A percentile compares a stretch with the other conserved stretches of the same genome.
phyloP scores from a whole-genome alignment of 2,888 invertebrate species.

The Limnephilus lunatus region DNA sequence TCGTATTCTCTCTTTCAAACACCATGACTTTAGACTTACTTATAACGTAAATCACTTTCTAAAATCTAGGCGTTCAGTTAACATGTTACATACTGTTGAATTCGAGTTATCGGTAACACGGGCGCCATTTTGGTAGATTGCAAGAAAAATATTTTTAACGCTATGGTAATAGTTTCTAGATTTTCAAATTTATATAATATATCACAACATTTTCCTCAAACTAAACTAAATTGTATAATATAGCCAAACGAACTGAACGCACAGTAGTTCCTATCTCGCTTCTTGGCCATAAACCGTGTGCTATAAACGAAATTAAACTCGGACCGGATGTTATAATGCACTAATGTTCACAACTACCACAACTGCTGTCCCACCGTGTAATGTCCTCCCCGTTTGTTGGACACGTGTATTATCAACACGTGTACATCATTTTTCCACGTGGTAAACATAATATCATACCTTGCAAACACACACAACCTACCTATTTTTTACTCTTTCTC shows the following conservation, averaged over 20 bases:
- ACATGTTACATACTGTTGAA: too few relatives aligned
- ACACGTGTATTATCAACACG: not conserved
- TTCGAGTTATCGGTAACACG: too few relatives aligned
- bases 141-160: too few relatives aligned
- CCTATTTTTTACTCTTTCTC: too few relatives aligned
- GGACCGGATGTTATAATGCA: not conserved
- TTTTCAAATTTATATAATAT: too few relatives aligned
- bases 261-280: not conserved
- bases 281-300: not conserved
- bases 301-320: not conserved
- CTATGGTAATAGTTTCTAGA: too few relatives aligned
- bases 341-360: not conserved
- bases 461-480: not conserved
- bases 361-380: not conserved
- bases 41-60: too few relatives aligned
- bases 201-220: too few relatives aligned
- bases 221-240: not conserved
- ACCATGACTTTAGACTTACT: too few relatives aligned
- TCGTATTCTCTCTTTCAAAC: too few relatives aligned
- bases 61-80: too few relatives aligned
- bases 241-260: not conserved
- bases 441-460: not conserved
- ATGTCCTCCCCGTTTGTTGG: not conserved
- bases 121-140: too few relatives aligned
- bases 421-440: not conserved